These are phyloP conservation scores for Embidobia sp. DNA, from an alignment of 2,888 invertebrate species.

Conservation along the genomic window DNA sequence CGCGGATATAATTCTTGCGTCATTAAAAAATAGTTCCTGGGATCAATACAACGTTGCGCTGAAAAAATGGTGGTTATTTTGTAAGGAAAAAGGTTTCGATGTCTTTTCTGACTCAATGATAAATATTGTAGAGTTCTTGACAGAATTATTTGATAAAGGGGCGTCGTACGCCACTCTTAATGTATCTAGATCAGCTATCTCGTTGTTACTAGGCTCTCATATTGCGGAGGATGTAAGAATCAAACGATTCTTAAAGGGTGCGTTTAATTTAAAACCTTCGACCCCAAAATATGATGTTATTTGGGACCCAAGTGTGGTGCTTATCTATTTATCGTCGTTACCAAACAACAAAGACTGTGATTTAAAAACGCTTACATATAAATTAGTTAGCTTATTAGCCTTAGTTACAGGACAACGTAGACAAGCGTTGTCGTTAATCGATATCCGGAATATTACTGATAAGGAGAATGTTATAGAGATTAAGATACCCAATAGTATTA, in stretches of 20 bases:
- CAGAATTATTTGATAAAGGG: conserved; percentile 26
- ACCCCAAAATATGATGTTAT: conserved; percentile 65
- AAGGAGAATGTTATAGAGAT: conserved; percentile 19
- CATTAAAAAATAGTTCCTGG: not conserved
- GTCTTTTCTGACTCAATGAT: conserved; percentile 21
- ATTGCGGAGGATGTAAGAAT: conserved; percentile 54
- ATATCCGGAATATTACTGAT: conserved; percentile 44
- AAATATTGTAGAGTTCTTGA: conserved; percentile 40
- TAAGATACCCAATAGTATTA: conserved; percentile 38
- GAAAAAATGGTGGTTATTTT: conserved; percentile 53
- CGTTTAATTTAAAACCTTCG: conserved; percentile 63
- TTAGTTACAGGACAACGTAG: conserved; percentile 64
- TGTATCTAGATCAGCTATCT: conserved; percentile 42
- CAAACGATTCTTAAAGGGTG: conserved; percentile 67
- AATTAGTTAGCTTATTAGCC: conserved; percentile 59
- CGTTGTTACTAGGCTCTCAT: conserved; percentile 42
- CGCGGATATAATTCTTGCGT: not conserved
- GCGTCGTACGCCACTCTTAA: conserved; percentile 50
- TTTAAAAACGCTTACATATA: conserved; percentile 43
- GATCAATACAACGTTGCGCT: not conserved
- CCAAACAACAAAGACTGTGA: conserved; percentile 35
- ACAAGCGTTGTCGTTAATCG: conserved; percentile 54
- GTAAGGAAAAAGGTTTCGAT: conserved; percentile 1
- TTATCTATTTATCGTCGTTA: conserved; percentile 55
- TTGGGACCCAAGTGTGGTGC: conserved; percentile 67